Evolutionary conservation across 2,888 invertebrate genomes (phyloP), one percentile per base, ranked within the genome.

Genomic region (Hypolimnas misippus): DNA sequence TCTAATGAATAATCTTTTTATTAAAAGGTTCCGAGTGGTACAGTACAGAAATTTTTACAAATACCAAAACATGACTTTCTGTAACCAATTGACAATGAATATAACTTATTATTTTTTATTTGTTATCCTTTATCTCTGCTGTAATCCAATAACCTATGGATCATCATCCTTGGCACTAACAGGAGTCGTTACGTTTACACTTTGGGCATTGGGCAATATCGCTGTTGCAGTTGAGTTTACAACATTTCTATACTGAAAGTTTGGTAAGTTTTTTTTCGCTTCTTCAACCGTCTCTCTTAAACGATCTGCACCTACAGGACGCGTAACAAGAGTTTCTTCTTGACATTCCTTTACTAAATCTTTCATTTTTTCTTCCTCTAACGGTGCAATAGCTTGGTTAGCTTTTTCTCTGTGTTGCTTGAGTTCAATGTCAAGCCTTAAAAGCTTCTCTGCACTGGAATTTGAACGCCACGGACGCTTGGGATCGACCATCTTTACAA

Each of bases 391-490:
- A 38, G 76, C 62, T 29, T 82, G 75, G 0, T 74, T 70, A 0
- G 78, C 78, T 35, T 76, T 82, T 51, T 89, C 88, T 2, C 76
- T 63, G 57, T 90, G 88, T n/a, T 82, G 76, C 68, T 84, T 87
- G 1, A 91, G 68, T 59, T 89, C 86, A 51, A 73, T 78, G 31
- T 91, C 84, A 21, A 91, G 84, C 7, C 88, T 84, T 2, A 86
- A 66, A 1, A 91, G 75, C 62, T 81, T 87, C 65, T 91, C 91
- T 68, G 82, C 87, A 58, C 72, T 82, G 0, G 88, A 80, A 65
- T 91, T 76, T 2, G 84, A 89, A 4, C 90, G 82, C 91, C 91
- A 90, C 0, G 89, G 89, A 40, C 86, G 76, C 58, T 87, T 89
- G 0, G 84, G 82, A 64, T 91, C 90, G 3, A 74, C 52, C 2